Conservation (phyloP, 2,888 invertebrate genomes). For the Orthosia gracilis region DNA sequence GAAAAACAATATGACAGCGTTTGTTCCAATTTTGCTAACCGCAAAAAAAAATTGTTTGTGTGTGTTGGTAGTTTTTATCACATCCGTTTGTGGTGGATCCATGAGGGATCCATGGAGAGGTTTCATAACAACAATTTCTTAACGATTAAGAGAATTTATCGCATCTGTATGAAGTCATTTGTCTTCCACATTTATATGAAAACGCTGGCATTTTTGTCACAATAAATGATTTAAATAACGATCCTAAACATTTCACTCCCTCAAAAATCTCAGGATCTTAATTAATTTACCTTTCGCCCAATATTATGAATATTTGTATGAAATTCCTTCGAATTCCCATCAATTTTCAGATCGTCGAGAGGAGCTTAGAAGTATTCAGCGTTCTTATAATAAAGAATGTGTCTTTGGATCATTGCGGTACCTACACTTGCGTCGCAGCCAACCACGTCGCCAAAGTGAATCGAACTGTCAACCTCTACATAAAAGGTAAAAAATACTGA, state of each 20-base stretch:
- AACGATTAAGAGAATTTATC: no score
- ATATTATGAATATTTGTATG: conserved; percentile 2
- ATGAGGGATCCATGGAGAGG: neutral
- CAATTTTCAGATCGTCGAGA: conserved; percentile 91
- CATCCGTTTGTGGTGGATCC: neutral
- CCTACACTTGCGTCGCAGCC: conserved; percentile 94
- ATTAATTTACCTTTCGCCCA: neutral
- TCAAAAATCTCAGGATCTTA: neutral
- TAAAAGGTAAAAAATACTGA: conserved; percentile 91
- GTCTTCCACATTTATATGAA: neutral
- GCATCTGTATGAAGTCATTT: no score
- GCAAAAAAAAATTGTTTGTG: no score
- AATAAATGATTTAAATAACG: conserved; percentile 6
- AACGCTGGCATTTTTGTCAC: neutral
- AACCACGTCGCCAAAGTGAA: conserved; percentile 94
- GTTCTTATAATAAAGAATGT: conserved; percentile 94
- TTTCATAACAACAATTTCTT: neutral
- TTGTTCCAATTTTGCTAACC: no score
- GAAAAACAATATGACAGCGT: no score
- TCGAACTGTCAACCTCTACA: conserved; percentile 93
- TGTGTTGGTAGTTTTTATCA: neutral
- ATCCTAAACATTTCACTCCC: conserved; percentile 1
- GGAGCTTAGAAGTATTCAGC: conserved; percentile 93
- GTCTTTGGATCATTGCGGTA: conserved; percentile 93
- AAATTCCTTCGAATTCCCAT: conserved; percentile 13